phyloP scores from a whole-genome alignment of 2,113 vertebrate genomes.

The Merops nubicus region DNA sequence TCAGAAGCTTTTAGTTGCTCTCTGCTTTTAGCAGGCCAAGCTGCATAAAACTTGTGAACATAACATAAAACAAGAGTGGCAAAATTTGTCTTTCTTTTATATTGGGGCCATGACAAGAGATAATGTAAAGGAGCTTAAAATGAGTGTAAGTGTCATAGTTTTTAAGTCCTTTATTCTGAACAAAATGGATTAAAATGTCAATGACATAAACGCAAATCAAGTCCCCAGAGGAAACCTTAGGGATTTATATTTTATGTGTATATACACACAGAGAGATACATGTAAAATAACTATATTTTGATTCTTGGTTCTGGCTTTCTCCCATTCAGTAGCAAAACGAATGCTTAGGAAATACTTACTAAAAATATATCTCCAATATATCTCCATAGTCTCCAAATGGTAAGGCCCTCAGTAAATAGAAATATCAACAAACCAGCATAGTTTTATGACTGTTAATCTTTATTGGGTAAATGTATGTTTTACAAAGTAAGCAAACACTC shows the following conservation, averaged over 20 bases:
- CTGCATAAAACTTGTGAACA: background rate
- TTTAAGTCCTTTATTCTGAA: background rate
- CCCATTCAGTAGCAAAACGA: background rate
- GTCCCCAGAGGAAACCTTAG: background rate
- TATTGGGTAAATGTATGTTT: constrained; percentile 59
- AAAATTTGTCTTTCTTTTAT: background rate
- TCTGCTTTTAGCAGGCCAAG: background rate
- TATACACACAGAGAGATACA: fast-evolving
- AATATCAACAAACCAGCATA: background rate
- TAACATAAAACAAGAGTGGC: background rate
- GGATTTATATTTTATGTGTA: background rate
- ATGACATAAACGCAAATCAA: background rate
- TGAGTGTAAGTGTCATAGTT: background rate
- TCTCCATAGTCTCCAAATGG: background rate
- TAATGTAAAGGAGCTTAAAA: background rate
- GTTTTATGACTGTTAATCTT: constrained; percentile 39
- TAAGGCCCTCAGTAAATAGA: background rate
- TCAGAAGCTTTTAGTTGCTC: background rate
- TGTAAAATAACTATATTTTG: background rate
- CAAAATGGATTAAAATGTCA: background rate
- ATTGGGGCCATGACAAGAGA: background rate
- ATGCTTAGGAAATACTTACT: background rate
- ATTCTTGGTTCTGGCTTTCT: background rate
- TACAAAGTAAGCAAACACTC: constrained; percentile 34
- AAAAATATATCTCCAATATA: background rate